These are phyloP conservation scores for Sterna hirundo DNA, from an alignment of 2,113 vertebrate species.

Conservation along the genomic window DNA sequence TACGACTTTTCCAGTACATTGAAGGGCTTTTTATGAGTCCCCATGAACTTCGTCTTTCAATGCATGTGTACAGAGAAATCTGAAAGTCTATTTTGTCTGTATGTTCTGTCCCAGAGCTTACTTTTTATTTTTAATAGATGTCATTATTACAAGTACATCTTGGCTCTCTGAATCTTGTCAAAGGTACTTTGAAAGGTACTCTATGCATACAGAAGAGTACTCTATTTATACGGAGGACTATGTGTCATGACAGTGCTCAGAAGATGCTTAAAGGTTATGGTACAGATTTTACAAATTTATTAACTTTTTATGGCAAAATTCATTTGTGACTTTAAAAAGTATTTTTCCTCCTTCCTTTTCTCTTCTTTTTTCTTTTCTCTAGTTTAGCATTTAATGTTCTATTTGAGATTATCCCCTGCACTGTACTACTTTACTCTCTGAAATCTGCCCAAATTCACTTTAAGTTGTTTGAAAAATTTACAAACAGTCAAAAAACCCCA, in stretches of 20 bases:
- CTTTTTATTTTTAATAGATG: background rate
- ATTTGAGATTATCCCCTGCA: background rate
- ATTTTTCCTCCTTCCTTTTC: background rate
- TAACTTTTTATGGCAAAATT: background rate
- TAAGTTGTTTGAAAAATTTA: background rate
- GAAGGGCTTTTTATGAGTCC: fast-evolving
- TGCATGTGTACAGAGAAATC: background rate
- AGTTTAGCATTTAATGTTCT: background rate
- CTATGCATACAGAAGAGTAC: background rate
- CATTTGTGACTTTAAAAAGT: background rate
- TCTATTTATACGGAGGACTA: background rate
- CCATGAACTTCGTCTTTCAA: background rate
- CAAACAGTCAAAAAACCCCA: background rate
- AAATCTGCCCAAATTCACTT: background rate
- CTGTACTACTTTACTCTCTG: background rate
- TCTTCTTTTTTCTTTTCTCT: background rate
- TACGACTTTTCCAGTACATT: background rate
- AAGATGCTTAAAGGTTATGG: background rate
- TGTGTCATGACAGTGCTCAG: background rate
- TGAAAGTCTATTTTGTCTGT: background rate
- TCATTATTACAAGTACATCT: background rate
- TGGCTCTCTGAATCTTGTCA: background rate
- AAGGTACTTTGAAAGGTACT: background rate
- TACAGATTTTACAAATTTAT: background rate
- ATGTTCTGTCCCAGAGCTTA: background rate